Evolutionary conservation across 2,113 vertebrate genomes (phyloP).

Genomic region (Rhegmatorhina hoffmannsi): DNA sequence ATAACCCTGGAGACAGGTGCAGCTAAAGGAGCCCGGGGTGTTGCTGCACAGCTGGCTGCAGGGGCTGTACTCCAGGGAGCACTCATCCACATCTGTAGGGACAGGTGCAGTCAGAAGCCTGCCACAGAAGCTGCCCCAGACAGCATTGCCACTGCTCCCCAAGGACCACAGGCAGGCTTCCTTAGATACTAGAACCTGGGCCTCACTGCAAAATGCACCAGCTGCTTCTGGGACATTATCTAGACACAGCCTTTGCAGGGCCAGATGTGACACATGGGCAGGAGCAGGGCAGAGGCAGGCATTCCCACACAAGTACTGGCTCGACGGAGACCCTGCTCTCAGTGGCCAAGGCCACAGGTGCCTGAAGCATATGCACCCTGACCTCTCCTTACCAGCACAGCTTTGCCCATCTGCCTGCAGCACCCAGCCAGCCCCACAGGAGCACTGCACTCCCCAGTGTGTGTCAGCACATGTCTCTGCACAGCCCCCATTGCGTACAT

Average conservation of each 20-base stretch:
- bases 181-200: background rate
- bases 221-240: background rate
- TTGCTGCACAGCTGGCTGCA: slow-evolving; percentile 86
- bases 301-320: rapidly evolving
- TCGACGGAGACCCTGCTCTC: rapidly evolving
- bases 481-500: slow-evolving; percentile 82
- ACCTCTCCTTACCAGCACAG: slow-evolving; percentile 79
- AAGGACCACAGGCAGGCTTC: background rate
- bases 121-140: background rate
- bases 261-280: rapidly evolving
- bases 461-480: slow-evolving; percentile 77
- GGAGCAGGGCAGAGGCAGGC: background rate
- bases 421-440: slow-evolving; percentile 77
- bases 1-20: slow-evolving; percentile 80
- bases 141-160: background rate
- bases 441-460: slow-evolving; percentile 80
- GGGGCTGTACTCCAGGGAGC: slow-evolving; percentile 74
- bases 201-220: background rate
- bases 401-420: slow-evolving; percentile 74
- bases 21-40: slow-evolving; percentile 77
- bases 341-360: rapidly evolving
- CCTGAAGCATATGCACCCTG: rapidly evolving
- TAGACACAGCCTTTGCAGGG: background rate
- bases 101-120: background rate
- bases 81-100: slow-evolving; percentile 84